Percentiles rank a stretch among this genome's conserved stretches.
Conservation (phyloP, 1,140 invertebrate genomes). For the Platyscapa corneri region DNA sequence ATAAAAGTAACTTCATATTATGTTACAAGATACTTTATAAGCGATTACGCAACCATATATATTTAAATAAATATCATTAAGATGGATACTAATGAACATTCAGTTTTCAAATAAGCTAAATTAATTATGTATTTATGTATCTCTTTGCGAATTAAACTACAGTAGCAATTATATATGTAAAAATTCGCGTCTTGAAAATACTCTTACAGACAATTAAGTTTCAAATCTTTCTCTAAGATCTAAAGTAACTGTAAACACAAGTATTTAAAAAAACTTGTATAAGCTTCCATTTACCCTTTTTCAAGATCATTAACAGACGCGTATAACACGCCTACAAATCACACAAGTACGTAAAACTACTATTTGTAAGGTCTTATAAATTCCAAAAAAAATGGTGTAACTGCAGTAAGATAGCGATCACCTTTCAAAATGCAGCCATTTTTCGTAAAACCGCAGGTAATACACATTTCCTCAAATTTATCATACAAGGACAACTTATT, state of each 20-base stretch:
- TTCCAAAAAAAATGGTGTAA: neutral
- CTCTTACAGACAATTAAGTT: neutral
- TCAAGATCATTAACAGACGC: neutral
- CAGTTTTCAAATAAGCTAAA: neutral
- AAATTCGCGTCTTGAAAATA: neutral
- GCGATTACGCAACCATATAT: too few relatives aligned
- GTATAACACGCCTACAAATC: neutral
- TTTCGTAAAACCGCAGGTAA: neutral
- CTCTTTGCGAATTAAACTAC: neutral
- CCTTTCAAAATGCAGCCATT: neutral
- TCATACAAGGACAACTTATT: neutral
- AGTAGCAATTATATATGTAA: neutral
- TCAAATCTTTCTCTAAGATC: neutral
- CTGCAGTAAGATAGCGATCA: neutral
- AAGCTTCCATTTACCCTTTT: conserved; percentile 15
- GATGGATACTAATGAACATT: neutral
- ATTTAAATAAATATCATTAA: neutral
- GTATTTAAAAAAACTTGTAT: conserved; percentile 22
- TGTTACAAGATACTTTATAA: too few relatives aligned
- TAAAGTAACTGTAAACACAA: neutral
- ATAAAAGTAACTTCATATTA: too few relatives aligned
- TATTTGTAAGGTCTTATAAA: neutral
- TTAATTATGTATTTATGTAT: neutral
- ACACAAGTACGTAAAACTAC: neutral
- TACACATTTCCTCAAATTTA: neutral